Evolutionary conservation across 2,797 vertebrate genomes (phyloP).

Genomic region (Epinephelus malabaricus): DNA sequence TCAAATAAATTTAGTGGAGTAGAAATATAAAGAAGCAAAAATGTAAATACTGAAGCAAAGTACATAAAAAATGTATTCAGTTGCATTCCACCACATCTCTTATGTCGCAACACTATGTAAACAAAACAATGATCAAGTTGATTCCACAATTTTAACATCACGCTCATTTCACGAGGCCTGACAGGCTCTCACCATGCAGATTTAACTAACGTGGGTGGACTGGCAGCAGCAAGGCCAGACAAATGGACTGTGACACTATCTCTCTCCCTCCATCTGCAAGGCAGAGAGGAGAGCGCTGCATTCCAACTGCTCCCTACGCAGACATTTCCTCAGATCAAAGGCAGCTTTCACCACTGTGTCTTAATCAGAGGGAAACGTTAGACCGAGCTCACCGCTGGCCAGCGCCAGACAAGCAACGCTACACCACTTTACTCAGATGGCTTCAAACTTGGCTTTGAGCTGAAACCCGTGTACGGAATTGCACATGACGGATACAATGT

Average conservation of each 20-base stretch:
- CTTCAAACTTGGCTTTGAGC: conserved; percentile 54
- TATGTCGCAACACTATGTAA: neutral
- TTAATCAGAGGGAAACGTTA: conserved; percentile 81
- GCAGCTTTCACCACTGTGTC: conserved; percentile 82
- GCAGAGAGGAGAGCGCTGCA: conserved; percentile 75
- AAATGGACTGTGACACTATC: conserved; percentile 77
- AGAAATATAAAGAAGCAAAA: too few species aligned
- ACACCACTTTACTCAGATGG: conserved; percentile 51
- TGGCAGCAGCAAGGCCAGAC: conserved; percentile 60
- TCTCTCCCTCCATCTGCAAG: conserved; percentile 75
- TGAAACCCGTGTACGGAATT: conserved; percentile 37
- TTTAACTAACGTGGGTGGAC: conserved; percentile 35
- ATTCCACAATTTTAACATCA: conserved; percentile 4
- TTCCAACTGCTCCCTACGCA: conserved; percentile 82
- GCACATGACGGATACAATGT: conserved; percentile 44
- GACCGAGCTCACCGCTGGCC: conserved; percentile 72
- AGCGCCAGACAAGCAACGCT: conserved; percentile 61
- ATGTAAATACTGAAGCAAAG: too few species aligned
- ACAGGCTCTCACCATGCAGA: conserved; percentile 6
- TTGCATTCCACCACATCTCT: neutral
- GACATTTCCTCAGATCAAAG: conserved; percentile 88
- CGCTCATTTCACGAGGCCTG: conserved; percentile 33
- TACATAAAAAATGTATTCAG: too few species aligned
- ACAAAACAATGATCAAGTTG: conserved; percentile 11
- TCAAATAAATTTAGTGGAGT: too few species aligned